Evolutionary conservation across 2,888 invertebrate species (phyloP).

Genomic region (Caenorhabditis sp.): DNA sequence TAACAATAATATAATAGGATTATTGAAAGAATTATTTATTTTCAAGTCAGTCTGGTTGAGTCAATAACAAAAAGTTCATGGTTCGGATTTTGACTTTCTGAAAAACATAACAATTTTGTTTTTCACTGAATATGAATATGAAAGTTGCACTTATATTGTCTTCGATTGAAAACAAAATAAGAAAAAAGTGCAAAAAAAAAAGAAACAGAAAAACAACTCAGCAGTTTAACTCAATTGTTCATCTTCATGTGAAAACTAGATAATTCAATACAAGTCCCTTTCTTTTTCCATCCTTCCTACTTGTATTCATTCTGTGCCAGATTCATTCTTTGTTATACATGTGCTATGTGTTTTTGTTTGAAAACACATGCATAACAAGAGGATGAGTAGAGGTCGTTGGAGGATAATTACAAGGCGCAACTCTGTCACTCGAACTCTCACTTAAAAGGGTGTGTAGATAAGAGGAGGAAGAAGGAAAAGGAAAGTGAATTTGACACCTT

Average conservation of each 20-base stretch:
- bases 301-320: not conserved
- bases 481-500: slow-evolving; percentile 19
- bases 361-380: slow-evolving; percentile 11
- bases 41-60: too few species aligned
- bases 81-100: too few species aligned
- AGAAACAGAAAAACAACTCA: not conserved
- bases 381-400: slow-evolving; percentile 11
- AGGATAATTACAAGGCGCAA: slow-evolving; percentile 35
- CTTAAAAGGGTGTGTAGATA: slow-evolving; percentile 19
- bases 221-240: not conserved
- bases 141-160: too few species aligned
- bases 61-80: too few species aligned
- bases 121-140: too few species aligned
- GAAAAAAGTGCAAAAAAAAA: not conserved
- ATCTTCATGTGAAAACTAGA: not conserved
- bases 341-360: slow-evolving; percentile 1
- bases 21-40: too few species aligned
- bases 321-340: not conserved
- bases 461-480: slow-evolving; percentile 18
- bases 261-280: not conserved
- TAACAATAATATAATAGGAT: too few species aligned
- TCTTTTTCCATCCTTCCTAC: not conserved
- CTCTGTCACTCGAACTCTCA: slow-evolving; percentile 29
- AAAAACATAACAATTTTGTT: too few species aligned
- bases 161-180: not conserved